These are phyloP conservation scores for Drosophila jambulina DNA, from an alignment of 1,140 invertebrate genomes.

Conservation along the genomic window DNA sequence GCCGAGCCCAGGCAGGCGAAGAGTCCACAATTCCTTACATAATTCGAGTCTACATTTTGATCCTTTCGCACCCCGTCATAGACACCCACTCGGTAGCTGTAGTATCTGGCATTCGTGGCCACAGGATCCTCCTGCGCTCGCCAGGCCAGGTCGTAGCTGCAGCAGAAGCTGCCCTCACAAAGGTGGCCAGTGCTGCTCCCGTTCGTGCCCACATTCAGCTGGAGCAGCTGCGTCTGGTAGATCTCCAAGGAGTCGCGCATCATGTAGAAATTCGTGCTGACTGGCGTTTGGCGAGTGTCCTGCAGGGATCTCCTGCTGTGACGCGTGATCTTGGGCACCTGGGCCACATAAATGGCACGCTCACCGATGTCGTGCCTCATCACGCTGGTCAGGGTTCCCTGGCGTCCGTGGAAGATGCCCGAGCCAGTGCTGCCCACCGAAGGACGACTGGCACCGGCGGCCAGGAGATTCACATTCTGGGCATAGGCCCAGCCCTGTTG, in stretches of 20 bases:
- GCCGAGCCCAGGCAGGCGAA: constrained; percentile 62
- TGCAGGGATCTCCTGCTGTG: not conserved
- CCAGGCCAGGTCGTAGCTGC: constrained; percentile 62
- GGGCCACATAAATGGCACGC: constrained; percentile 56
- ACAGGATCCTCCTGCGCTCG: not conserved
- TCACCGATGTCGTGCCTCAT: constrained; percentile 54
- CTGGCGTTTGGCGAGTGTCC: not conserved
- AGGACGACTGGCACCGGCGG: constrained; percentile 85
- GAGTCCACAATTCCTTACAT: constrained; percentile 64
- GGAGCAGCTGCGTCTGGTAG: constrained; percentile 50
- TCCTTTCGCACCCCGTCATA: constrained; percentile 72
- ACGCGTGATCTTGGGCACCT: constrained; percentile 54
- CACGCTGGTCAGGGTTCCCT: constrained; percentile 47
- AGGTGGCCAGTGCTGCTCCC: constrained; percentile 6
- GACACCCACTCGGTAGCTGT: constrained; percentile 61
- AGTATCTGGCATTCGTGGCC: constrained; percentile 1
- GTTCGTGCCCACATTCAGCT: not conserved
- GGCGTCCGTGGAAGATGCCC: constrained; percentile 85
- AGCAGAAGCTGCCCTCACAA: constrained; percentile 63
- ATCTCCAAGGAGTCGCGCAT: constrained; percentile 61
- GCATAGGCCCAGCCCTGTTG: constrained; percentile 86
- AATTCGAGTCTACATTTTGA: constrained; percentile 47
- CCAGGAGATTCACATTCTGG: constrained; percentile 86
- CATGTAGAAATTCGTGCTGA: constrained; percentile 35
- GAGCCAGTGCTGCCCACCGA: constrained; percentile 79